Evolutionary conservation across 2,113 vertebrate species (phyloP).

Genomic region (Paramormyrops kingsleyae): DNA sequence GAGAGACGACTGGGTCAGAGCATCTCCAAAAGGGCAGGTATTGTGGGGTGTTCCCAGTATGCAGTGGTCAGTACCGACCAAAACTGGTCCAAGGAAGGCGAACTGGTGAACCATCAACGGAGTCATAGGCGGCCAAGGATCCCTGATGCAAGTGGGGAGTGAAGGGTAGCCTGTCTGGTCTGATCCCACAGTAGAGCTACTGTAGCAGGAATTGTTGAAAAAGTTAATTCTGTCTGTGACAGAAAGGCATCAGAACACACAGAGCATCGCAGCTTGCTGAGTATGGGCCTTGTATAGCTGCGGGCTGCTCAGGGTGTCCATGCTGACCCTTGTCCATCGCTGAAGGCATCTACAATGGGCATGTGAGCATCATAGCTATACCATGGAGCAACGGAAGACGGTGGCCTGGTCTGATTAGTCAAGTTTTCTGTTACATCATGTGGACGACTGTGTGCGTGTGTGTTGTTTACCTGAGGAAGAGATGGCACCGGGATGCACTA

Average conservation of each 20-base stretch:
- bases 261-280: not conserved
- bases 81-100: not conserved
- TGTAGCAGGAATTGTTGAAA: not conserved
- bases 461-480: not conserved
- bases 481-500: not conserved
- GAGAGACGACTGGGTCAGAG: not conserved
- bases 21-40: not conserved
- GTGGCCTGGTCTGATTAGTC: not conserved
- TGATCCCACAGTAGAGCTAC: not conserved
- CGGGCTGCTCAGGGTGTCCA: not conserved
- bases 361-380: not conserved
- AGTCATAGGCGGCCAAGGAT: not conserved
- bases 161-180: not conserved
- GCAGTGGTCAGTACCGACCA: not conserved
- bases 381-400: not conserved
- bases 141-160: no score
- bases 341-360: not conserved
- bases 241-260: not conserved
- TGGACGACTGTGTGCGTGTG: not conserved
- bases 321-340: not conserved
- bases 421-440: not conserved
- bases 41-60: not conserved
- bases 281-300: not conserved
- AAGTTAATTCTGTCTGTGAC: not conserved
- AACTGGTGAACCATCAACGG: not conserved